phyloP scores from a whole-genome alignment of 1,140 invertebrate species.

The Hyles vespertilio region DNA sequence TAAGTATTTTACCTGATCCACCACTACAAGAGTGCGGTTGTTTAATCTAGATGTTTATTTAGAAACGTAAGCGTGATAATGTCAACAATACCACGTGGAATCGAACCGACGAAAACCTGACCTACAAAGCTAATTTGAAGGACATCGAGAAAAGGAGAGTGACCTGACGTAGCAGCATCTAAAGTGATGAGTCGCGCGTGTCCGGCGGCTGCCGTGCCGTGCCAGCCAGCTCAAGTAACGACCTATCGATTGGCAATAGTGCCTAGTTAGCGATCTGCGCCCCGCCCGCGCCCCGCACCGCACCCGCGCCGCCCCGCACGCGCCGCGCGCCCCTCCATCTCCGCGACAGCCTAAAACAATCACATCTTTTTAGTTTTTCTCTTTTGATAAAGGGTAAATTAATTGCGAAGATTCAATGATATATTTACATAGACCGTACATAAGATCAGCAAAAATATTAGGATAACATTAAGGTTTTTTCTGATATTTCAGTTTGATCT shows the following conservation, averaged over 20 bases:
- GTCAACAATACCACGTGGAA: slow-evolving; percentile 64
- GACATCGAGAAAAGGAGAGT: slow-evolving; percentile 75
- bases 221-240: slow-evolving; percentile 51
- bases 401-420: too few relatives aligned
- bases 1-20: too few relatives aligned
- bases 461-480: too few relatives aligned
- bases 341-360: neutral
- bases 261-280: slow-evolving; percentile 63
- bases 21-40: too few relatives aligned
- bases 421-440: too few relatives aligned
- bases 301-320: slow-evolving; percentile 13
- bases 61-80: slow-evolving; percentile 21
- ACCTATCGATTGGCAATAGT: slow-evolving; percentile 73
- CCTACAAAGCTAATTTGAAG: slow-evolving; percentile 76
- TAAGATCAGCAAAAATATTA: too few relatives aligned
- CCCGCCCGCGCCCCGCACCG: slow-evolving; percentile 30
- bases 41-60: too few relatives aligned
- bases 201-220: slow-evolving; percentile 32
- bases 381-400: too few relatives aligned
- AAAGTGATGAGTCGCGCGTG: slow-evolving; percentile 74
- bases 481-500: too few relatives aligned
- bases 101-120: slow-evolving; percentile 64
- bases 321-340: neutral
- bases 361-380: too few relatives aligned
- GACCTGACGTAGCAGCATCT: slow-evolving; percentile 70